Percentiles rank a stretch among this genome's conserved stretches.
Evolutionary conservation across 2,888 invertebrate genomes (phyloP).

Genomic region (Euproctis similis): DNA sequence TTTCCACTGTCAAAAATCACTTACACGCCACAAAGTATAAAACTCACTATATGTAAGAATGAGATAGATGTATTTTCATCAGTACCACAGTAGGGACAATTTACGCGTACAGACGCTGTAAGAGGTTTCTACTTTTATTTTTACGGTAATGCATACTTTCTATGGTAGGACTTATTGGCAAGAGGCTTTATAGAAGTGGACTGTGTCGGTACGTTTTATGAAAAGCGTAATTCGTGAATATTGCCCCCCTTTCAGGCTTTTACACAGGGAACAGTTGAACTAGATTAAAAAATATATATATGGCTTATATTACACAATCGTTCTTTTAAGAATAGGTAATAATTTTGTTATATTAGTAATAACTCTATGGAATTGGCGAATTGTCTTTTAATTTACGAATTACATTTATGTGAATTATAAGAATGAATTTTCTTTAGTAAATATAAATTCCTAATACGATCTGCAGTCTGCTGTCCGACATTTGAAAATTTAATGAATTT

Average conservation of each 20-base stretch:
- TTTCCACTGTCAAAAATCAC: constrained; percentile 41
- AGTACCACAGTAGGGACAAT: constrained; percentile 25
- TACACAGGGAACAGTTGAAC: constrained; percentile 16
- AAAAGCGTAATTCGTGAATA: constrained; percentile 34
- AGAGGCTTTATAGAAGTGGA: constrained; percentile 28
- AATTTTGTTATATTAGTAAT: constrained; percentile 4
- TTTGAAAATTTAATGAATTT: no score
- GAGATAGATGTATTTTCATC: constrained; percentile 20
- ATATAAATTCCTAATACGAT: no score
- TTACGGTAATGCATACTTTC: constrained; percentile 54
- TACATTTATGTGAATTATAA: no score
- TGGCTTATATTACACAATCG: constrained; percentile 7
- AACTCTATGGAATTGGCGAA: no score
- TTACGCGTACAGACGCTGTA: constrained; percentile 41
- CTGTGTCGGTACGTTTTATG: constrained; percentile 24
- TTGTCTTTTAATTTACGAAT: no score
- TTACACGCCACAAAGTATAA: constrained; percentile 23
- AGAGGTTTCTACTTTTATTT: constrained; percentile 58
- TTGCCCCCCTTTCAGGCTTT: constrained; percentile 21
- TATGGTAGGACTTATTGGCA: constrained; percentile 37
- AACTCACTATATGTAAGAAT: constrained; percentile 13
- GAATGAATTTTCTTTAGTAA: no score
- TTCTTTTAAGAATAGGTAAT: background rate
- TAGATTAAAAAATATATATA: constrained; percentile 22
- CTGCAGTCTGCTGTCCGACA: no score